Evolutionary conservation across 2,797 vertebrate species (phyloP).

Genomic region (Crenuchus spilurus): DNA sequence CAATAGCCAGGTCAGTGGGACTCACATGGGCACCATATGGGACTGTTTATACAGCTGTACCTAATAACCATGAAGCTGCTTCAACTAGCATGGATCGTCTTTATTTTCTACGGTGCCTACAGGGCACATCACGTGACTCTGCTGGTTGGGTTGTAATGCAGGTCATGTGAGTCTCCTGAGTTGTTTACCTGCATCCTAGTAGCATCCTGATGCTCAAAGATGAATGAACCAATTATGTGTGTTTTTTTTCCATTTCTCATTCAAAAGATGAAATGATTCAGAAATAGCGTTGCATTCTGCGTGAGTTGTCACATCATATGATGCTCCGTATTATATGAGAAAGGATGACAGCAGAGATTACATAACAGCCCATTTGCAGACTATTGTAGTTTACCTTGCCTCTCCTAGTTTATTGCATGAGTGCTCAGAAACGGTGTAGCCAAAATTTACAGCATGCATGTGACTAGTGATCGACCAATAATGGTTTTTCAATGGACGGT

Average conservation of each 20-base stretch:
- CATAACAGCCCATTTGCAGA: neutral
- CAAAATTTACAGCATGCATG: too few species aligned
- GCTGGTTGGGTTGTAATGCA: neutral
- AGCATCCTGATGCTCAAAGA: neutral
- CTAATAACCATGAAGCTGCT: slow-evolving; percentile 52
- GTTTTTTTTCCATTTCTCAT: neutral
- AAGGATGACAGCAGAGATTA: slow-evolving; percentile 13
- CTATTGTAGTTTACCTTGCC: slow-evolving; percentile 1
- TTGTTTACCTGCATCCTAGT: neutral
- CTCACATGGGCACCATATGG: slow-evolving; percentile 67
- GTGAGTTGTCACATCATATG: neutral
- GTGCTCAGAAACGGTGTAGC: neutral
- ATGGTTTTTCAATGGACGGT: too few species aligned
- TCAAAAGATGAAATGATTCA: neutral
- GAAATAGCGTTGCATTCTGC: neutral
- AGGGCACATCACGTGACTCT: neutral
- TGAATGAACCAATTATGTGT: neutral
- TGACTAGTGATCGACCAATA: too few species aligned
- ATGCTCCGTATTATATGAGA: neutral
- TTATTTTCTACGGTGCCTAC: neutral
- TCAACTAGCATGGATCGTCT: neutral
- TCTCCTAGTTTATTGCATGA: neutral
- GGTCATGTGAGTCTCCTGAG: neutral
- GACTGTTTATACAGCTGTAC: slow-evolving; percentile 62
- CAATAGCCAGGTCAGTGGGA: slow-evolving; percentile 55